These are phyloP conservation scores for Drosophila repleta DNA, from an alignment of 1,140 invertebrate species.

Conservation along the genomic window DNA sequence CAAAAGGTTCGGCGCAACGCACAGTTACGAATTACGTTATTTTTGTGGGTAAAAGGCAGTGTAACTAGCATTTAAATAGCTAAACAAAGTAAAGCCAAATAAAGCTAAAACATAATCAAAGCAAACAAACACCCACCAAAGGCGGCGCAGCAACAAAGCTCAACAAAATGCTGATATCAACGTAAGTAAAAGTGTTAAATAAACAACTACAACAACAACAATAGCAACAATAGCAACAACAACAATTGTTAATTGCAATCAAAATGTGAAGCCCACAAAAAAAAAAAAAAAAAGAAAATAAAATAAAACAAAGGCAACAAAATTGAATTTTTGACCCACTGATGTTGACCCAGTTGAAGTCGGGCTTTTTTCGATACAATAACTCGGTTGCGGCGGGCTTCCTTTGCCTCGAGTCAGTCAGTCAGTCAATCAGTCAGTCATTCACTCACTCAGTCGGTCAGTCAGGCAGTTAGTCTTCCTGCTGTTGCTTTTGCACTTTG, in stretches of 20 bases:
- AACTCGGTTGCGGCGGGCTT: conserved; percentile 20
- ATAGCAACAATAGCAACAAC: conserved; percentile 14
- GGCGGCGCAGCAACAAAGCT: conserved; percentile 34
- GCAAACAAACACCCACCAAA: conserved; percentile 50
- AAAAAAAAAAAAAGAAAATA: conserved; percentile 24
- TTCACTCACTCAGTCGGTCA: conserved; percentile 17
- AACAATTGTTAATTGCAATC: conserved; percentile 58
- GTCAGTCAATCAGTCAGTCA: conserved; percentile 15
- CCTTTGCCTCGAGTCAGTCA: conserved; percentile 38
- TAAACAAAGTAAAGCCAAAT: conserved; percentile 39
- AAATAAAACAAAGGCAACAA: conserved; percentile 21
- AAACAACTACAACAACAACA: conserved; percentile 10
- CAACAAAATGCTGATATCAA: conserved; percentile 75
- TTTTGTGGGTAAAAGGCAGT: conserved; percentile 49
- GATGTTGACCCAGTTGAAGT: conserved; percentile 70
- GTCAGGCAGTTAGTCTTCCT: conserved; percentile 16
- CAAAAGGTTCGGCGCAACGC: conserved; percentile 60
- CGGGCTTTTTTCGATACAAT: conserved; percentile 20
- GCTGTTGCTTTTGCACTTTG: conserved; percentile 52
- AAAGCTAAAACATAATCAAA: conserved; percentile 37
- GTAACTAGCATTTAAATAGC: conserved; percentile 46
- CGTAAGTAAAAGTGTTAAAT: conserved; percentile 65
- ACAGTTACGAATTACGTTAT: conserved; percentile 38
- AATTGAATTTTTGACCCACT: conserved; percentile 61
- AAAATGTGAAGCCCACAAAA: conserved; percentile 41